Evolutionary conservation across 1,140 invertebrate genomes (phyloP).

Genomic region (Hycleus phaleratus): DNA sequence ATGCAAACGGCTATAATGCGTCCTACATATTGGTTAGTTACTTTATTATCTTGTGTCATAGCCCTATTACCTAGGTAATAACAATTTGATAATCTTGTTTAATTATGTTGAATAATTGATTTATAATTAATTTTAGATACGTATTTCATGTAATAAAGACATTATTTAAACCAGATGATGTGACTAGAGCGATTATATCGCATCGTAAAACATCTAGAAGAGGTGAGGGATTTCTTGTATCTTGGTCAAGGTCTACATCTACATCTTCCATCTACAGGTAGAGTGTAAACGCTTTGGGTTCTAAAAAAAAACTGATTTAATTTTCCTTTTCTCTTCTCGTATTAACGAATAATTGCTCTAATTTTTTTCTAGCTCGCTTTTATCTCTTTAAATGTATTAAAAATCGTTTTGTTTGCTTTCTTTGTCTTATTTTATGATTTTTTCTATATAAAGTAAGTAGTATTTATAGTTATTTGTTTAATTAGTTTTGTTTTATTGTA

Average conservation of each 20-base stretch:
- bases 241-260: constrained; percentile 57
- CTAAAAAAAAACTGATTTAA: too few relatives aligned
- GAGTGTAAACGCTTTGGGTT: constrained; percentile 12
- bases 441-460: too few relatives aligned
- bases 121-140: constrained; percentile 37
- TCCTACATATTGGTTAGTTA: constrained; percentile 71
- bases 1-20: constrained; percentile 69
- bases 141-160: constrained; percentile 43
- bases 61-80: constrained; percentile 78
- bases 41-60: constrained; percentile 66
- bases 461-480: neutral
- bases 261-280: constrained; percentile 58
- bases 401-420: neutral
- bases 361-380: constrained; percentile 1
- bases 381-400: neutral
- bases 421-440: neutral
- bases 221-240: constrained; percentile 56
- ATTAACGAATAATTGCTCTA: neutral
- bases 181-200: constrained; percentile 46
- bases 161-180: constrained; percentile 47
- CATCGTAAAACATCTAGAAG: constrained; percentile 42
- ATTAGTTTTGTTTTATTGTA: neutral
- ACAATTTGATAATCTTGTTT: neutral
- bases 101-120: neutral
- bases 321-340: neutral